Percentiles rank a stretch among this genome's conserved stretches.
These are phyloP conservation scores for Aricia agestis DNA, from an alignment of 1,140 invertebrate species.

Conservation along the genomic window DNA sequence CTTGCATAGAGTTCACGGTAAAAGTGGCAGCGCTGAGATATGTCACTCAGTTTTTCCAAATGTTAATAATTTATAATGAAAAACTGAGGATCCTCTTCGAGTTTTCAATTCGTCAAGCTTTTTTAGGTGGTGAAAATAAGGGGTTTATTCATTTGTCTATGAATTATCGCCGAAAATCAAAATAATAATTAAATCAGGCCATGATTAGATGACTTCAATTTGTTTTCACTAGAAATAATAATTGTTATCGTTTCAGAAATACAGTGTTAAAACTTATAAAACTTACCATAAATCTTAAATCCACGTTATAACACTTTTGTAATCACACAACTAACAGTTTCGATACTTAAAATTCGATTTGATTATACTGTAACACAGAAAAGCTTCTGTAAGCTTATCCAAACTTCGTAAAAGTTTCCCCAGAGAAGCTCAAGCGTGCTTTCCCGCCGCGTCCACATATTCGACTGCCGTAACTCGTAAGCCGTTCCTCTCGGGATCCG, in stretches of 20 bases:
- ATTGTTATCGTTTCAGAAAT: too few relatives aligned
- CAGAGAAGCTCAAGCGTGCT: neutral
- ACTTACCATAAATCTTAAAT: conserved; percentile 7
- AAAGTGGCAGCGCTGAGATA: too few relatives aligned
- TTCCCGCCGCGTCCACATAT: neutral
- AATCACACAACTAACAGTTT: neutral
- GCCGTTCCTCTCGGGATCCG: neutral
- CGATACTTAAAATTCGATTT: neutral
- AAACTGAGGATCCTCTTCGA: too few relatives aligned
- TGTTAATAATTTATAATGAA: too few relatives aligned
- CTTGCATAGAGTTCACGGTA: too few relatives aligned
- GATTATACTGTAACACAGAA: neutral
- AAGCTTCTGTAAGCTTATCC: neutral
- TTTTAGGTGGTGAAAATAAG: too few relatives aligned
- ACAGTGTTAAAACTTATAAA: conserved; percentile 23
- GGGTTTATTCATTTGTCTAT: too few relatives aligned
- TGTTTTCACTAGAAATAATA: too few relatives aligned
- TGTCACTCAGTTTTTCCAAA: too few relatives aligned
- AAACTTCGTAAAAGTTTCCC: neutral
- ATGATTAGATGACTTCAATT: too few relatives aligned
- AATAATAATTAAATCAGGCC: neutral
- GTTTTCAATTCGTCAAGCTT: too few relatives aligned
- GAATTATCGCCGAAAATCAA: too few relatives aligned
- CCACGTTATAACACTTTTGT: neutral
- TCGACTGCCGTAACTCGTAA: neutral